A percentile compares a stretch with the other conserved stretches of the same genome.
Conservation (phyloP, 2,113 vertebrate species). For the Saccopteryx leptura region DNA sequence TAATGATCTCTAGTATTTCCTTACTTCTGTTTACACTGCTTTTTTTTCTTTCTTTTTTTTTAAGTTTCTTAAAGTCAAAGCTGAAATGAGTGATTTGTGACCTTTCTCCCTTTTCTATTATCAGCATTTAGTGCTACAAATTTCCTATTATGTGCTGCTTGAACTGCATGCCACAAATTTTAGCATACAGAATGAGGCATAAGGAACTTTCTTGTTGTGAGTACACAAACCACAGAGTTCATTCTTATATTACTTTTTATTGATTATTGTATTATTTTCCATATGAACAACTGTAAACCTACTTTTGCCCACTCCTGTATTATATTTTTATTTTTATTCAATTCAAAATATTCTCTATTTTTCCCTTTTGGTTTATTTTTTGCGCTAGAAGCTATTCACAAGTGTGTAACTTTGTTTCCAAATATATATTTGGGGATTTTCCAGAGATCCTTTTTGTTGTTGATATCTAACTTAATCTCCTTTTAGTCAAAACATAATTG, state of each 20-base stretch:
- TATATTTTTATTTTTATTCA: slow-evolving; percentile 28
- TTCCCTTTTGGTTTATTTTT: slow-evolving; percentile 16
- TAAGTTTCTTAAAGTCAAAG: not conserved
- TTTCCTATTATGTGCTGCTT: not conserved
- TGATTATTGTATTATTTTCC: too few relatives aligned
- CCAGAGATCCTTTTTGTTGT: not conserved
- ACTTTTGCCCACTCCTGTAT: too few relatives aligned
- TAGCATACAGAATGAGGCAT: not conserved
- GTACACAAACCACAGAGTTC: too few relatives aligned
- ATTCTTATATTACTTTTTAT: too few relatives aligned
- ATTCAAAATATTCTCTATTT: not conserved
- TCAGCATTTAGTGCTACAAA: not conserved
- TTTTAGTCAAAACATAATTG: slow-evolving; percentile 7
- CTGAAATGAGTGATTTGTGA: not conserved
- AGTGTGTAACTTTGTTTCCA: not conserved
- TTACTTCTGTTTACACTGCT: not conserved
- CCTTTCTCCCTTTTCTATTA: not conserved
- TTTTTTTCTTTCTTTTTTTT: not conserved
- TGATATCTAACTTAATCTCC: not conserved
- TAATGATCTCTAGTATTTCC: not conserved
- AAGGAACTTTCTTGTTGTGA: too few relatives aligned
- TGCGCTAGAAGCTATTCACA: not conserved
- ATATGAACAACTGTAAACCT: too few relatives aligned
- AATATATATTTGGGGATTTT: slow-evolving; percentile 5
- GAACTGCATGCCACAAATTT: not conserved